Base-by-base conservation (phyloP, 2,797 vertebrate genomes). In the Coracias cyanogaster region DNA sequence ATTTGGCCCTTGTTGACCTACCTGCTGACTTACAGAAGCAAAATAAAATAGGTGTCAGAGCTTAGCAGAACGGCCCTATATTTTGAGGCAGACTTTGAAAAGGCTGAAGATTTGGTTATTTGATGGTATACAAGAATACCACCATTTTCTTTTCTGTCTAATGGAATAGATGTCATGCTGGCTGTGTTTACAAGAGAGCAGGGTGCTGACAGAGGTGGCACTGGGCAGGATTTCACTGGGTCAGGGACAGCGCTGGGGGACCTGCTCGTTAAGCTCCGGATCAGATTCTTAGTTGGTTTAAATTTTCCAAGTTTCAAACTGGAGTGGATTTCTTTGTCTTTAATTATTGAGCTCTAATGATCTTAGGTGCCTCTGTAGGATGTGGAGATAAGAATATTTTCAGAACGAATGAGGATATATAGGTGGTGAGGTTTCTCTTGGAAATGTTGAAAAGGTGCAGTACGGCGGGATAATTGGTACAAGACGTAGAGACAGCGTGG, bases 141-240 rank as follows among this genome's bases (percentile, higher is more conserved):
- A 41, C 7, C 28, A 14, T 52, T 45, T 33, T 45, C 11, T 45
- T 79, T 17, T 19, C 67, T 31, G 0, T 16, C 0, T 29, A 12
- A 28, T 13, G 55, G 48, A 76, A 15, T 2, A 4, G 67, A 10
- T n/a, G 29, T 33, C 8, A 1, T 3, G 21, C 58, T 58, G 58
- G 41, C 24, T 46, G 54, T 7, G 0, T 29, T 80, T 65, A 48
- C 58, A 24, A 46, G 45, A 7, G 31, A 65, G 15, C 45, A 21
- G 33, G 35, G 25, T 45, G 81, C 46, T 31, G 77, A 4, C 12
- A 5, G 72, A 41, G 4, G 24, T 22, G 43, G 33, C 15, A 4
- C 52, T 0, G 1, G 37, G 8, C 37, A 11, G 43, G 35, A 51
- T 45, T 24, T 31, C 7, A 0, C 0, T 0, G 14, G 29, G 20